Base-by-base conservation (phyloP, 1,140 invertebrate species). In the Scaptomyza pallida region DNA sequence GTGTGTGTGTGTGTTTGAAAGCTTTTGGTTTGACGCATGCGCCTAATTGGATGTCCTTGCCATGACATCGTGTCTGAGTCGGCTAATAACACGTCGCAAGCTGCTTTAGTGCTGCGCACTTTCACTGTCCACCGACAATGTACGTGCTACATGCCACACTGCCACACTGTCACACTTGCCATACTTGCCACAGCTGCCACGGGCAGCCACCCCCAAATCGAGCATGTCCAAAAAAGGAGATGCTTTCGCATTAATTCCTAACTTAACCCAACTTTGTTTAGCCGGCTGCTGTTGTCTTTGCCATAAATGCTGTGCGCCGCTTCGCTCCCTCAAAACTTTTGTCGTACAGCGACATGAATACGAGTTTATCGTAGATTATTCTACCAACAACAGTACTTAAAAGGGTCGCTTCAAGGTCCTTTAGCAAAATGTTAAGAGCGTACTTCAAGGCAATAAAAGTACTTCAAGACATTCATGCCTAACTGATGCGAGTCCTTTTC, bases 41-140 rank as follows among this genome's bases (percentile, higher is more conserved):
- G 78, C 64, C 30, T 5, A 44, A 8, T 2, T 12, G 6, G 43
- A 50, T 81, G 79, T 82, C 79, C 78, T 82, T 82, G 78, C 15
- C 51, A 78, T 71, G 78, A 83, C 79, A 83, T 51, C 47, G 33
- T 21, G 21, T 21, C 45, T 15, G 15, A 55, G 17, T 60, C 35
- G 62, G 51, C 45, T 23, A 52, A 57, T 71, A 69, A 65, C 37
- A 44, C 33, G 13, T 64, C 43, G 63, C 57, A 69, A 43, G 60
- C 71, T 59, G 63, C 33, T 55, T 71, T 51, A 62, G 37, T 59
- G 69, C 35, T 63, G 41, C 57, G 26, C 59, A 75, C 71, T 37
- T 37, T 37, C 33, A 37, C 33, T 35, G 33, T 3, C 33, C 33
- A 13, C 45, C 19, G 44, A 2, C 12, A n/a, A 2, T 19, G 15